Percentiles rank a stretch among this genome's conserved stretches.
phyloP scores from a whole-genome alignment of 2,113 vertebrate genomes.

The Mastomys coucha region DNA sequence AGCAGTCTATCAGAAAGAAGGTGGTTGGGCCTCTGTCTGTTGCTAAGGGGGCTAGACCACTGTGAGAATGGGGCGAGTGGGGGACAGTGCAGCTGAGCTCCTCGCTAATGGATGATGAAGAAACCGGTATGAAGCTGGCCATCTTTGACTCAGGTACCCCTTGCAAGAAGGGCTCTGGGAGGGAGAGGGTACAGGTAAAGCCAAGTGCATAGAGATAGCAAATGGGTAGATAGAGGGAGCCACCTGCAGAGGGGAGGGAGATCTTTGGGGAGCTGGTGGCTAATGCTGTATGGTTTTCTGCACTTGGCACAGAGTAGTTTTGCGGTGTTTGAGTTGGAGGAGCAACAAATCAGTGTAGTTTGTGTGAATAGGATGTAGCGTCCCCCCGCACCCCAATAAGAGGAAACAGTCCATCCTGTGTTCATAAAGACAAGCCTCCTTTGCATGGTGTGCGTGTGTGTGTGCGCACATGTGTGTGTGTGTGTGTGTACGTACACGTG shows the following conservation, averaged over 20 bases:
- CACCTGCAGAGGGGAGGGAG: not conserved
- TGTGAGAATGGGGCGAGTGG: not conserved
- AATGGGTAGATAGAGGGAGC: not conserved
- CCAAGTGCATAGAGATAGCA: not conserved
- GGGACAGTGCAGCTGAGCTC: not conserved
- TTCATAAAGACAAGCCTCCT: constrained; percentile 44
- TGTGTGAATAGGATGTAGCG: not conserved
- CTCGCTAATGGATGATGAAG: not conserved
- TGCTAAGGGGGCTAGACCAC: constrained; percentile 3
- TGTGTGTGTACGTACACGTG: too few species aligned
- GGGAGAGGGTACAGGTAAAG: not conserved
- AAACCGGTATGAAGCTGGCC: not conserved
- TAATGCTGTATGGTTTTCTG: not conserved
- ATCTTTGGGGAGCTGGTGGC: not conserved
- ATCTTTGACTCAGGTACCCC: not conserved
- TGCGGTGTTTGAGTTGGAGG: not conserved
- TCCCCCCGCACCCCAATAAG: not conserved
- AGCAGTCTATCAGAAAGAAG: not conserved
- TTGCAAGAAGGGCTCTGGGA: not conserved
- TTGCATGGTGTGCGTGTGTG: not conserved
- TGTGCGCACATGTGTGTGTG: not conserved
- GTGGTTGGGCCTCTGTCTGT: not conserved
- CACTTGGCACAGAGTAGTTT: not conserved
- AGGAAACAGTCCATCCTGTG: not conserved
- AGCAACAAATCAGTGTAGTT: constrained; percentile 26